Evolutionary conservation across 1,140 invertebrate species (phyloP).

Genomic region (Drosophila neocordata): DNA sequence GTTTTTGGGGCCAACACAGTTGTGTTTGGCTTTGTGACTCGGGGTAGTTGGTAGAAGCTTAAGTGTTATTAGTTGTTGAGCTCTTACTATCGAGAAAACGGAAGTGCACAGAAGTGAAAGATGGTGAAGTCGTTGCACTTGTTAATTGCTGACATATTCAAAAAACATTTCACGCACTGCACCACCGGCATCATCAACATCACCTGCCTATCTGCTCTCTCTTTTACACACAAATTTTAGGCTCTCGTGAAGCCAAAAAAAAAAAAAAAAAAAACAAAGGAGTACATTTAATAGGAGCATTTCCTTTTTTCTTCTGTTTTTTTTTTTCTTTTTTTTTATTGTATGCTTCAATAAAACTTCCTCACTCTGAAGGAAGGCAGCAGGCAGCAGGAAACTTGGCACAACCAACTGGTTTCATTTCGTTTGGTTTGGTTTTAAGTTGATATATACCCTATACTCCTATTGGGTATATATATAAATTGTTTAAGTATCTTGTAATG

Average conservation of each 20-base stretch:
- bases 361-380: constrained; percentile 34
- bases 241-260: constrained; percentile 37
- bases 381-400: constrained; percentile 63
- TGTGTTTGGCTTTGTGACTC: constrained; percentile 67
- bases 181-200: constrained; percentile 14
- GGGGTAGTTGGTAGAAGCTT: constrained; percentile 40
- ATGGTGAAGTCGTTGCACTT: constrained; percentile 52
- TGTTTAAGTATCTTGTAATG: background rate
- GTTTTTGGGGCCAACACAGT: constrained; percentile 57
- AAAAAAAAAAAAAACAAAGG: constrained; percentile 37
- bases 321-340: background rate
- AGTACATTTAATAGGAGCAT: constrained; percentile 75
- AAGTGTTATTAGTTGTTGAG: constrained; percentile 72
- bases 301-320: constrained; percentile 62
- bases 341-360: constrained; percentile 51
- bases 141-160: constrained; percentile 45
- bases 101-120: constrained; percentile 1
- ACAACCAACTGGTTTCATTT: constrained; percentile 65
- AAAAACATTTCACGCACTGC: constrained; percentile 38
- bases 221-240: constrained; percentile 17
- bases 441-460: background rate
- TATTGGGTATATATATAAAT: background rate
- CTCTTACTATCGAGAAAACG: constrained; percentile 26
- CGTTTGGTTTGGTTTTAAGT: constrained; percentile 2
- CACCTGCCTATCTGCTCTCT: background rate